Evolutionary conservation across 1,140 invertebrate species (phyloP).

Genomic region (Drosophila nannoptera): DNA sequence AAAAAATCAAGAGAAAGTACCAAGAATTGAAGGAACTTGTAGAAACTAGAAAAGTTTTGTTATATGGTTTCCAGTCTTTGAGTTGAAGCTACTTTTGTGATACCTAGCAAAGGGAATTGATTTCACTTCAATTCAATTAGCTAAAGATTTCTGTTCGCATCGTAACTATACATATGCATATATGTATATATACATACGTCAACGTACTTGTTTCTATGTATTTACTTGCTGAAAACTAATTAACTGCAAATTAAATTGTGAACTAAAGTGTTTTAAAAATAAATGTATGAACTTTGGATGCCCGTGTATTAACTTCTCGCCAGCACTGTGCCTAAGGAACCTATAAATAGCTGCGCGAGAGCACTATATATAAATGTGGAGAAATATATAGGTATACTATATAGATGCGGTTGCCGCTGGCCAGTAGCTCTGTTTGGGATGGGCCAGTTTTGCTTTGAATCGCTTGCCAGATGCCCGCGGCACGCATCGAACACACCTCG

Average conservation of each 20-base stretch:
- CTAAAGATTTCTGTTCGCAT: conserved; percentile 37
- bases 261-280: conserved; percentile 40
- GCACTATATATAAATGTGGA: background rate
- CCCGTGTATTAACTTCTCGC: background rate
- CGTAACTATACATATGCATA: background rate
- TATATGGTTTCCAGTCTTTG: conserved; percentile 35
- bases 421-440: background rate
- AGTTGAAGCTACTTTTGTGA: conserved; percentile 71
- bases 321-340: conserved; percentile 12
- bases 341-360: conserved; percentile 18
- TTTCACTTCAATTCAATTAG: conserved; percentile 59
- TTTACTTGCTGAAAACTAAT: conserved; percentile 71
- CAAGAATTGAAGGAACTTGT: conserved; percentile 24
- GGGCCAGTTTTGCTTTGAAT: conserved; percentile 36
- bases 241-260: conserved; percentile 63
- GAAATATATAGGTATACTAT: background rate
- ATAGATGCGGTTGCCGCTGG: background rate
- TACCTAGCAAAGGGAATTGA: conserved; percentile 60
- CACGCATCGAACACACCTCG: conserved; percentile 58
- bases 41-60: conserved; percentile 20
- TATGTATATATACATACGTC: conserved; percentile 29
- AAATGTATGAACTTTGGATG: background rate
- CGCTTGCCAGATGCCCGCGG: conserved; percentile 49
- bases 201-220: conserved; percentile 60
- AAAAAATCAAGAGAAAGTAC: background rate